These are phyloP conservation scores for Tetanocera ferruginea DNA, from an alignment of 2,888 invertebrate species.

Conservation along the genomic window DNA sequence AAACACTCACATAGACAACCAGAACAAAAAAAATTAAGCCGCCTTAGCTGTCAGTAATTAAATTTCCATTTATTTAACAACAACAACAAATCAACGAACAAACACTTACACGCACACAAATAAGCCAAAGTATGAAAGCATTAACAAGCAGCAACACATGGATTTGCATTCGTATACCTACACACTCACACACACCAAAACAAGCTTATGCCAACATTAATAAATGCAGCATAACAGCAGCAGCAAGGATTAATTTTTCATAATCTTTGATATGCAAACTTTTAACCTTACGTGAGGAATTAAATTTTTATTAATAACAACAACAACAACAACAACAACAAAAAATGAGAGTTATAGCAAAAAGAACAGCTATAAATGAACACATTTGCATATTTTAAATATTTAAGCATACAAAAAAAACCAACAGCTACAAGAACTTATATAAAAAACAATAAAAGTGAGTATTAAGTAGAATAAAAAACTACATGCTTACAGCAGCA, in stretches of 20 bases:
- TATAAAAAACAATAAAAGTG: no score
- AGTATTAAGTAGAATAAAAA: no score
- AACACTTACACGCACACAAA: background rate
- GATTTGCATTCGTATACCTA: background rate
- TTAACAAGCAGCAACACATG: no score
- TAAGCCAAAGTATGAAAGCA: background rate
- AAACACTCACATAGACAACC: background rate
- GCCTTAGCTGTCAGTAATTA: conserved; percentile 10
- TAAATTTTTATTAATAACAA: background rate
- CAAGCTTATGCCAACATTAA: background rate
- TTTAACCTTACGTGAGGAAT: background rate
- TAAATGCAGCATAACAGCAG: no score
- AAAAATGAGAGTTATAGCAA: background rate
- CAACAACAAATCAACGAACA: background rate
- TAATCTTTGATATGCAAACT: background rate
- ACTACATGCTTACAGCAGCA: no score
- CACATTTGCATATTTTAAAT: no score
- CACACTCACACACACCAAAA: background rate
- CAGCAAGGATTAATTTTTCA: background rate
- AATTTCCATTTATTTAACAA: conserved; percentile 27
- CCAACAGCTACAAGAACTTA: no score
- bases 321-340: background rate
- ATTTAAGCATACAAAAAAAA: no score
- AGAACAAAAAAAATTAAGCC: background rate
- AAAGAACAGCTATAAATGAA: background rate